Percentiles rank a stretch among this genome's conserved stretches.
phyloP scores from a whole-genome alignment of 1,140 invertebrate species.

The Pollicipes pollicipes region DNA sequence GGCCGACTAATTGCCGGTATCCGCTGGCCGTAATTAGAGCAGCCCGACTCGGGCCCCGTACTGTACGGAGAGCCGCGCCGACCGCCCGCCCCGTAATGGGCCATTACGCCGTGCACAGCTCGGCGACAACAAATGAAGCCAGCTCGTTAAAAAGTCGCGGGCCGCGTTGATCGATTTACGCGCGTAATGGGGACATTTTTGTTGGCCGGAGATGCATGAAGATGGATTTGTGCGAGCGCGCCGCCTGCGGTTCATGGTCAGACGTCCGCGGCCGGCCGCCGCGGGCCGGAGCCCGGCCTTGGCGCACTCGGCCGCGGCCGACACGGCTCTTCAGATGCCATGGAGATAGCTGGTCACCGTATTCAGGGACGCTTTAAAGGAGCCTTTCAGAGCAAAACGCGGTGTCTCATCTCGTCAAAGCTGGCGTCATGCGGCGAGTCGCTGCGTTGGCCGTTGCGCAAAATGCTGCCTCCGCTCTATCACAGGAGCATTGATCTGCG shows the following conservation, averaged over 20 bases:
- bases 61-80: background rate
- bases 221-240: background rate
- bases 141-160: background rate
- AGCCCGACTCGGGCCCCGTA: background rate
- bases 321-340: background rate
- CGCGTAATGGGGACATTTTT: background rate
- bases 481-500: too few relatives aligned
- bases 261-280: too few relatives aligned
- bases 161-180: background rate
- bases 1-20: background rate
- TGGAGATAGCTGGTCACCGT: background rate
- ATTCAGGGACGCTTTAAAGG: background rate
- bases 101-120: too few relatives aligned
- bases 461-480: too few relatives aligned
- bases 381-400: background rate
- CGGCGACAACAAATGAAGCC: background rate
- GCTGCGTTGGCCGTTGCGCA: too few relatives aligned
- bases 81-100: background rate
- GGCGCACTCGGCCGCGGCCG: background rate
- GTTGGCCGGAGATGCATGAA: constrained; percentile 1
- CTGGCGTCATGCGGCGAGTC: too few relatives aligned
- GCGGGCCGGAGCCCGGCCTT: background rate
- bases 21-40: background rate
- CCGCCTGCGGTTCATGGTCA: background rate
- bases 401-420: too few relatives aligned